These are phyloP conservation scores for Tapirus terrestris DNA, from an alignment of 2,113 vertebrate genomes.

Conservation along the genomic window DNA sequence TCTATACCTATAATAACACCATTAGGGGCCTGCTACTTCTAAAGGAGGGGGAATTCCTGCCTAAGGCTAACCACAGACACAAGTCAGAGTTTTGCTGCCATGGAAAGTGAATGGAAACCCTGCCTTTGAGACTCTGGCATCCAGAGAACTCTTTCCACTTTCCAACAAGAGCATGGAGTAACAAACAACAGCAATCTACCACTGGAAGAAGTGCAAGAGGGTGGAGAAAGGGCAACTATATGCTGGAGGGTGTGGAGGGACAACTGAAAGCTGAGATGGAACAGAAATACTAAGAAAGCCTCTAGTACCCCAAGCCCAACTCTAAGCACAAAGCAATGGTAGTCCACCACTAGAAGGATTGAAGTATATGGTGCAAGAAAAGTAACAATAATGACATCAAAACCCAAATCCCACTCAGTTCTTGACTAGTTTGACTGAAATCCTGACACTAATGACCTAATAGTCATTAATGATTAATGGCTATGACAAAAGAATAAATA, in stretches of 20 bases:
- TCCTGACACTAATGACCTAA: background rate
- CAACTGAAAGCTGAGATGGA: background rate
- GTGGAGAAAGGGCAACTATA: background rate
- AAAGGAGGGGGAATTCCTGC: background rate
- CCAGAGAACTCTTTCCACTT: background rate
- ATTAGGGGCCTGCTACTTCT: background rate
- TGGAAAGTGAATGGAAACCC: background rate
- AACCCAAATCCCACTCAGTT: background rate
- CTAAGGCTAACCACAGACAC: background rate
- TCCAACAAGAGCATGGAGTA: background rate
- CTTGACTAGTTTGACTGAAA: background rate
- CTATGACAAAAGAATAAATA: background rate
- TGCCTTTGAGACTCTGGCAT: background rate
- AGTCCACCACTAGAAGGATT: background rate
- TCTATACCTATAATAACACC: background rate
- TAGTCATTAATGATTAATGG: background rate
- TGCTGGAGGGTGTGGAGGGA: rapidly evolving
- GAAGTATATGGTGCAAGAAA: background rate
- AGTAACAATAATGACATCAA: background rate
- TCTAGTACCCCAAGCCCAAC: background rate
- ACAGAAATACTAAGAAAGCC: background rate
- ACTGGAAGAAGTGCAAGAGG: background rate
- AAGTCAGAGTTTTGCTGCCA: background rate
- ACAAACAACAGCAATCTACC: background rate
- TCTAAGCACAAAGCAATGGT: background rate